phyloP scores from a whole-genome alignment of 2,797 vertebrate genomes.

The Hafferia zeledoni region DNA sequence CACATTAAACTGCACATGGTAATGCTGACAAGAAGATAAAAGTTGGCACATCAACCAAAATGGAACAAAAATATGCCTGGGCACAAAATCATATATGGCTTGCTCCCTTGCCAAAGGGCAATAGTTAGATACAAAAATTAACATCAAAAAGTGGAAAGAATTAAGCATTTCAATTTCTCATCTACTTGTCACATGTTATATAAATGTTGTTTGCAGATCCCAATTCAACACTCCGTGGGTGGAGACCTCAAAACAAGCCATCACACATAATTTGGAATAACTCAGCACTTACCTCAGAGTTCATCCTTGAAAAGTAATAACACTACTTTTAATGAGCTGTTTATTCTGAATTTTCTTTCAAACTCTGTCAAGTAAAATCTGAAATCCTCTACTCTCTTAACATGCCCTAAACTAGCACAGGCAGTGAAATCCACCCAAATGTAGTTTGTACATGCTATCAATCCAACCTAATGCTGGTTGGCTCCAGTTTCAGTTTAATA shows the following conservation, averaged over 20 bases:
- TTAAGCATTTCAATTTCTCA: slow-evolving; percentile 39
- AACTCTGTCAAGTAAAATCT: slow-evolving; percentile 47
- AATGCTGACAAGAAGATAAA: background rate
- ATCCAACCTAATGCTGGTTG: background rate
- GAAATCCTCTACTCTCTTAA: slow-evolving; percentile 14
- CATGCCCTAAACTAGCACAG: slow-evolving; percentile 15
- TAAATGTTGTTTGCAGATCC: slow-evolving; percentile 30
- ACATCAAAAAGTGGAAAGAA: slow-evolving; percentile 30
- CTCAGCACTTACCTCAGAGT: slow-evolving; percentile 55
- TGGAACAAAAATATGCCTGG: background rate
- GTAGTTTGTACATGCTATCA: background rate
- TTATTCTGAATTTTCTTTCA: slow-evolving; percentile 54
- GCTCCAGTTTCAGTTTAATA: background rate
- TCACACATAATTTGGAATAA: slow-evolving; percentile 61
- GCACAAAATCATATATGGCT: background rate
- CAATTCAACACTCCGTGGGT: slow-evolving; percentile 30
- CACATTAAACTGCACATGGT: background rate
- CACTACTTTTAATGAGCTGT: slow-evolving; percentile 40
- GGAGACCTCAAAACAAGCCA: slow-evolving; percentile 59
- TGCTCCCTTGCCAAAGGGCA: slow-evolving; percentile 14
- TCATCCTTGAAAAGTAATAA: slow-evolving; percentile 41
- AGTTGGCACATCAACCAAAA: background rate
- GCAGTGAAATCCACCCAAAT: slow-evolving; percentile 7
- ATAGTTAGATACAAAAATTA: slow-evolving; percentile 20
- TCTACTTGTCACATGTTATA: slow-evolving; percentile 21